phyloP scores from a whole-genome alignment of 1,140 invertebrate genomes.

The Oedothorax gibbosus region DNA sequence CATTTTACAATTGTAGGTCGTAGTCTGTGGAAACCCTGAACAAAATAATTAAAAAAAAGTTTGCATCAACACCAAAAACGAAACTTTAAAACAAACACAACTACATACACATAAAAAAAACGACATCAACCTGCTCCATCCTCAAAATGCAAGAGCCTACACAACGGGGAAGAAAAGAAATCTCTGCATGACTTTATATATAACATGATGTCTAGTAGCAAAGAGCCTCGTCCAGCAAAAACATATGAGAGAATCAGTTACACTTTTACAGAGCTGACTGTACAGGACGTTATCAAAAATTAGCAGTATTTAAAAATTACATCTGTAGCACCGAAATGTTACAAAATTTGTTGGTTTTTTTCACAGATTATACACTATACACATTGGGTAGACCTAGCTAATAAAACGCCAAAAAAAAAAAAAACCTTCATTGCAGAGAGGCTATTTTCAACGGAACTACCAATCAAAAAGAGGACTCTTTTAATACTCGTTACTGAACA shows the following conservation, averaged over 20 bases:
- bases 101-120: too few relatives aligned
- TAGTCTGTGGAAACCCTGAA: too few relatives aligned
- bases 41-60: too few relatives aligned
- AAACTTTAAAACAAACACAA: too few relatives aligned
- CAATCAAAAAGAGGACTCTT: background rate
- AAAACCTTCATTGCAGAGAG: background rate
- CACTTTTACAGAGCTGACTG: conserved; percentile 61
- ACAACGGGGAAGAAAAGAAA: background rate
- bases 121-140: too few relatives aligned
- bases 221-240: conserved; percentile 42
- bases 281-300: conserved; percentile 62
- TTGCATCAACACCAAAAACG: too few relatives aligned
- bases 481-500: too few relatives aligned
- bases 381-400: conserved; percentile 59
- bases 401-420: conserved; percentile 23
- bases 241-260: conserved; percentile 57
- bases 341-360: conserved; percentile 49
- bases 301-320: conserved; percentile 61
- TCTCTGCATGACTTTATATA: conserved; percentile 40
- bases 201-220: conserved; percentile 56
- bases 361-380: conserved; percentile 61
- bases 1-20: too few relatives aligned
- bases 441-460: conserved; percentile 11
- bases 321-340: conserved; percentile 61
- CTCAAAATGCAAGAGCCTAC: too few relatives aligned